phyloP scores from a whole-genome alignment of 2,113 vertebrate genomes.

The Tamias sibiricus region DNA sequence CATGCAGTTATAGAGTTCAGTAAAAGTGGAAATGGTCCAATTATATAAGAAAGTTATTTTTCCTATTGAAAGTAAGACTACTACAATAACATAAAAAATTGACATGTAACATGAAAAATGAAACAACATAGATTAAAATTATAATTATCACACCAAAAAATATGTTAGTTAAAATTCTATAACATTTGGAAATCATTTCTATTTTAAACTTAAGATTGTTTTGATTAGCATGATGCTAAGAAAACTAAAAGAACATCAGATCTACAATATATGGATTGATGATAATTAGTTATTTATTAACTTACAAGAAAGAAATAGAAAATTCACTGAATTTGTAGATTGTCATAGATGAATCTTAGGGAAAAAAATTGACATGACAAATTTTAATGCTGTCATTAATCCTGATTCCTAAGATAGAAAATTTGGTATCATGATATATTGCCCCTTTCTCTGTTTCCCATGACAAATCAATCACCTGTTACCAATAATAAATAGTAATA shows the following conservation, averaged over 20 bases:
- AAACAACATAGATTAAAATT: neutral
- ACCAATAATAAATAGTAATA: slow-evolving; percentile 31
- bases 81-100: neutral
- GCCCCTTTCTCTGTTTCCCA: neutral
- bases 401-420: neutral
- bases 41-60: neutral
- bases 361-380: neutral
- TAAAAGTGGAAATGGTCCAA: neutral
- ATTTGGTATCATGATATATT: neutral
- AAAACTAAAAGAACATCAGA: neutral
- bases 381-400: slow-evolving; percentile 27
- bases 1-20: neutral
- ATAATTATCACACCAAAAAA: neutral
- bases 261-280: neutral
- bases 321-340: neutral
- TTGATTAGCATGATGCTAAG: neutral
- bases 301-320: neutral
- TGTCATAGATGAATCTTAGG: neutral
- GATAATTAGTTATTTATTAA: slow-evolving; percentile 24
- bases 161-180: neutral
- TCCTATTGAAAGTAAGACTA: slow-evolving; percentile 6
- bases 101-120: neutral
- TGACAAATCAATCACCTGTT: neutral
- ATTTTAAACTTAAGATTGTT: slow-evolving; percentile 24
- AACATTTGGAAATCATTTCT: neutral